Conservation (phyloP, 2,888 invertebrate species). For the Rapana venosa region DNA sequence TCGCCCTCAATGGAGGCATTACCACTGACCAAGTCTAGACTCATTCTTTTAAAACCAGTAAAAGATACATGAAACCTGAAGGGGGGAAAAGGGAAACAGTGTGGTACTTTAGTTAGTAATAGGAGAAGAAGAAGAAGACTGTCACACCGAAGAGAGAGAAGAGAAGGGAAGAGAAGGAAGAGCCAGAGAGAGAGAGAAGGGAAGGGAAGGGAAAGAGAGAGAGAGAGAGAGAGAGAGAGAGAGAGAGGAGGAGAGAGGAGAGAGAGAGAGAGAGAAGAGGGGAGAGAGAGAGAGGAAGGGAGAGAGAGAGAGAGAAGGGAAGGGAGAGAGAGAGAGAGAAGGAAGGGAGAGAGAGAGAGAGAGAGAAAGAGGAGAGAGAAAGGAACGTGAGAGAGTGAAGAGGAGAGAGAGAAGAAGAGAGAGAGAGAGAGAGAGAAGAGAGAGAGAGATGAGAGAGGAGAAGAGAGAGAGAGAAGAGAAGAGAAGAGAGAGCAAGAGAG, state of each 20-base stretch:
- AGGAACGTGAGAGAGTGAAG: background rate
- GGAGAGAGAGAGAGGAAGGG: background rate
- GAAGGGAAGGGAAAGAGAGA: background rate
- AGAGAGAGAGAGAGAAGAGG: too few species aligned
- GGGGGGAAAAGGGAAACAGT: too few species aligned
- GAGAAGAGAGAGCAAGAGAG: background rate
- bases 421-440: background rate
- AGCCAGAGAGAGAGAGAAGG: background rate
- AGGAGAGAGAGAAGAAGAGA: background rate
- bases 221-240: background rate
- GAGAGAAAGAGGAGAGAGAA: background rate
- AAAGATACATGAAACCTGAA: too few species aligned
- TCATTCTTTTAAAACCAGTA: too few species aligned
- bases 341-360: background rate
- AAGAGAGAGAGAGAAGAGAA: background rate
- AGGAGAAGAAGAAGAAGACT: too few species aligned
- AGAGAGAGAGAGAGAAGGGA: background rate
- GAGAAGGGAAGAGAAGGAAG: background rate
- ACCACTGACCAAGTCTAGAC: too few species aligned
- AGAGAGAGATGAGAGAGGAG: background rate
- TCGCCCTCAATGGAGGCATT: too few species aligned
- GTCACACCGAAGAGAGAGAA: background rate
- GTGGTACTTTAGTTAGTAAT: too few species aligned
- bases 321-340: background rate
- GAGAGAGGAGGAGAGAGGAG: background rate